These are phyloP conservation scores for Rhipidura dahli DNA, from an alignment of 2,113 vertebrate genomes.

Conservation along the genomic window DNA sequence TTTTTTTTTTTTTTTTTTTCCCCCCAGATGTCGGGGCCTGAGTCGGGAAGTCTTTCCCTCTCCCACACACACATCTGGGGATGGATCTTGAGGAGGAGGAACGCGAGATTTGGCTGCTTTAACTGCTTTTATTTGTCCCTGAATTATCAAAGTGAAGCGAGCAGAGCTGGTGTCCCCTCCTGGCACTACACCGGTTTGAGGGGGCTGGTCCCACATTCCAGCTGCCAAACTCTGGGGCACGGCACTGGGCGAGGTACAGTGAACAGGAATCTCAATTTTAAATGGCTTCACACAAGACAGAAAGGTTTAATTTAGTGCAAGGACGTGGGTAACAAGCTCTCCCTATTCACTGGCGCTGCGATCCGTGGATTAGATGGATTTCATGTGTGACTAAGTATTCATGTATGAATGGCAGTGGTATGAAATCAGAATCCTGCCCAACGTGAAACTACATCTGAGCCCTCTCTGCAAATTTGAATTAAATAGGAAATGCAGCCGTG, in stretches of 20 bases:
- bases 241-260: not conserved
- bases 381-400: slow-evolving; percentile 16
- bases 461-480: not conserved
- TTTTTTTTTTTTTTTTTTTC: not conserved
- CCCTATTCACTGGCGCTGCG: rapidly evolving
- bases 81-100: not conserved
- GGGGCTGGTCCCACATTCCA: not conserved
- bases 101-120: not conserved
- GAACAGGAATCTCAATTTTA: not conserved
- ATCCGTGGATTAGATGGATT: not conserved
- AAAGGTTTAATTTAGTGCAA: not conserved
- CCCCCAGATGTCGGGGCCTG: not conserved
- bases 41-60: slow-evolving; percentile 13
- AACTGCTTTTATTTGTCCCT: not conserved
- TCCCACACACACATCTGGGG: not conserved
- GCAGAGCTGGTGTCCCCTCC: not conserved
- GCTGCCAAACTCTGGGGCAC: not conserved
- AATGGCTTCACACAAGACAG: not conserved
- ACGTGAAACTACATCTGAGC: not conserved
- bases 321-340: not conserved
- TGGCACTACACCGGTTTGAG: not conserved
- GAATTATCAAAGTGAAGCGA: not conserved
- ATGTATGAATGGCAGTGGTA: not conserved
- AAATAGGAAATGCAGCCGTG: not conserved
- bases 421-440: not conserved